These are phyloP conservation scores for Diaphora mendica DNA, from an alignment of 2,888 invertebrate species.

Conservation along the genomic window DNA sequence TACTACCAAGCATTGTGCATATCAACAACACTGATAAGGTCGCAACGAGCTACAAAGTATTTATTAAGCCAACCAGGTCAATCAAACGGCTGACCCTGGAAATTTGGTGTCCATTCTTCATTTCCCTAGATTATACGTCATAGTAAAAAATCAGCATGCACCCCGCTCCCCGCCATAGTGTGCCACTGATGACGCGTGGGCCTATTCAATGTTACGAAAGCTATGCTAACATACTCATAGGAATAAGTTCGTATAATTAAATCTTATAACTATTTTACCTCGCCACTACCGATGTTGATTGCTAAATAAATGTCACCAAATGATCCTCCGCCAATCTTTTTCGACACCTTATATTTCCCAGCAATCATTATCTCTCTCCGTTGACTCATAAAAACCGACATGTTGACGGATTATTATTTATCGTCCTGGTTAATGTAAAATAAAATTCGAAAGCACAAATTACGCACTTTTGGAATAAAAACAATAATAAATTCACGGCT, in stretches of 20 bases:
- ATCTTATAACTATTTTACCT: conserved; percentile 84
- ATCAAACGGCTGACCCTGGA: conserved; percentile 54
- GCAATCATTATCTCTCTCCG: conserved; percentile 93
- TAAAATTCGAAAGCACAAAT: conserved; percentile 66
- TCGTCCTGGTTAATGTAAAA: conserved; percentile 55
- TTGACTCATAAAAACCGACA: conserved; percentile 58
- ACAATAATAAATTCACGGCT: conserved; percentile 69
- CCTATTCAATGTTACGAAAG: conserved; percentile 47
- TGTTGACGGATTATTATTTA: conserved; percentile 58
- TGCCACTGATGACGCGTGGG: conserved; percentile 54
- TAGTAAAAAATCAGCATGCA: conserved; percentile 56
- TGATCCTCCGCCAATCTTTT: conserved; percentile 99
- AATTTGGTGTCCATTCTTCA: conserved; percentile 47
- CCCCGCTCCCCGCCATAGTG: conserved; percentile 55
- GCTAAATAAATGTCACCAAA: conserved; percentile 99
- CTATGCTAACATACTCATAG: conserved; percentile 21
- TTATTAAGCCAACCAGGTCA: conserved; percentile 54
- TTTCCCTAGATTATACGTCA: conserved; percentile 60
- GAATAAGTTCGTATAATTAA: conserved; percentile 35
- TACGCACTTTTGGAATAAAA: conserved; percentile 68
- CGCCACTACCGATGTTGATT: conserved; percentile 96
- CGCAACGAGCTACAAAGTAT: conserved; percentile 27
- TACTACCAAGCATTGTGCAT: background rate
- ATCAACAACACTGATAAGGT: conserved; percentile 16
- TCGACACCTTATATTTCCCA: conserved; percentile 97